Base-by-base conservation (phyloP, 30 jellyfish, hydroid and myxozoan species). In the Turritopsis rubra region DNA sequence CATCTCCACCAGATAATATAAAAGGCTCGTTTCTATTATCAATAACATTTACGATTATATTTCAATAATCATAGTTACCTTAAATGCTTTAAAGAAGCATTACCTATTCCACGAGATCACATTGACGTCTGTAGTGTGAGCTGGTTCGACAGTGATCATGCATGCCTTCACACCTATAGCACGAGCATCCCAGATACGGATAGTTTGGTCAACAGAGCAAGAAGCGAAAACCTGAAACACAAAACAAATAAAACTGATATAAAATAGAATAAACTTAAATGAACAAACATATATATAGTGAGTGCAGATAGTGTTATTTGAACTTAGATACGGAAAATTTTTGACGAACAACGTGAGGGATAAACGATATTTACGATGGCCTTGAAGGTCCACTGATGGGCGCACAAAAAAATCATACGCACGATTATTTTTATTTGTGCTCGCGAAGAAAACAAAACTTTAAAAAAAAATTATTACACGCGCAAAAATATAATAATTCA, bases 61-160 rank as follows among this genome's bases (percentile, higher is more conserved):
- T 68, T 21, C 77, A 4, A 21, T 16, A 68, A 26, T 5, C 16
- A 68, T 16, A 21, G 28, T 26, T 8, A 68, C 77, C 60, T 41
- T 41, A 41, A 41, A 5, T 3, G 13, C 60, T n/a, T 1, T 68
- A 13, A 21, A 21, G 30, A 68, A 26, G 9, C 8, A 79, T 20
- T 83, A 94, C 99, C 79, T 77, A 86, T 89, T 89, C 99, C 99
- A 94, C 13, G 99, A 94, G 27, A 94, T 89, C 0, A 94, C 99
- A 77, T 94, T 94, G 75, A 94, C 97, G 52, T 94, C 99, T 31
- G 86, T 66, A 77, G 83, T 96, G 89, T 89, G 97, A 81, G 99
- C 99, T 18, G 81, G 75, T 41, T 41, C 60, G 19, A 88, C 96
- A 54, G 97, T 85, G 86, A 89, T 54, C 99, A 94, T 89, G 81